phyloP scores from a whole-genome alignment of 2,888 invertebrate genomes.

The Drosophila cognata region DNA sequence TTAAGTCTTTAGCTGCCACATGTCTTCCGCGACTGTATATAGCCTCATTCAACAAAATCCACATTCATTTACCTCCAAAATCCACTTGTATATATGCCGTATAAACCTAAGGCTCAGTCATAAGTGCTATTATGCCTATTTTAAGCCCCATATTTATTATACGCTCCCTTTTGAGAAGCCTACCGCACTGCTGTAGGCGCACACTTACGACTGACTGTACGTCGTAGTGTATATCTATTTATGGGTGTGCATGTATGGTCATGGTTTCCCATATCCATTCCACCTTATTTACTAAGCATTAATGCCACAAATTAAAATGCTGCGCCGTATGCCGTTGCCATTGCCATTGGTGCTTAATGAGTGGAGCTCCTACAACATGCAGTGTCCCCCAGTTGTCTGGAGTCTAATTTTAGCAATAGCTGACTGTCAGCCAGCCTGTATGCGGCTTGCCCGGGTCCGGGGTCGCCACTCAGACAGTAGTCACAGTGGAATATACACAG shows the following conservation, averaged over 20 bases:
- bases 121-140: slow-evolving; percentile 47
- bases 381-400: slow-evolving; percentile 56
- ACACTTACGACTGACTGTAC: neutral
- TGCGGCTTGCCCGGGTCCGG: slow-evolving; percentile 24
- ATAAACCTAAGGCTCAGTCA: slow-evolving; percentile 25
- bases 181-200: slow-evolving; percentile 30
- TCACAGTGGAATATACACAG: slow-evolving; percentile 50
- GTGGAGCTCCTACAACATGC: slow-evolving; percentile 53
- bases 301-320: slow-evolving; percentile 74
- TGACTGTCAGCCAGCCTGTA: slow-evolving; percentile 32
- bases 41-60: slow-evolving; percentile 18
- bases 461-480: slow-evolving; percentile 48
- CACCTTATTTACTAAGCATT: slow-evolving; percentile 66
- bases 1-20: slow-evolving; percentile 21
- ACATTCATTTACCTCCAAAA: slow-evolving; percentile 25
- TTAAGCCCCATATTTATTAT: slow-evolving; percentile 48
- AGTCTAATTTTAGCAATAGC: slow-evolving; percentile 72
- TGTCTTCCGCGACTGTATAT: neutral
- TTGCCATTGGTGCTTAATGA: slow-evolving; percentile 62
- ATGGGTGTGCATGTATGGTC: slow-evolving; percentile 9
- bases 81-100: slow-evolving; percentile 23
- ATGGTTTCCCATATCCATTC: slow-evolving; percentile 23
- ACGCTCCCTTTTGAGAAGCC: slow-evolving; percentile 14
- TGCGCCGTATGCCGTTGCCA: slow-evolving; percentile 55
- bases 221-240: slow-evolving; percentile 3